phyloP scores from a whole-genome alignment of 2,797 vertebrate genomes.

The Nannoperca australis region DNA sequence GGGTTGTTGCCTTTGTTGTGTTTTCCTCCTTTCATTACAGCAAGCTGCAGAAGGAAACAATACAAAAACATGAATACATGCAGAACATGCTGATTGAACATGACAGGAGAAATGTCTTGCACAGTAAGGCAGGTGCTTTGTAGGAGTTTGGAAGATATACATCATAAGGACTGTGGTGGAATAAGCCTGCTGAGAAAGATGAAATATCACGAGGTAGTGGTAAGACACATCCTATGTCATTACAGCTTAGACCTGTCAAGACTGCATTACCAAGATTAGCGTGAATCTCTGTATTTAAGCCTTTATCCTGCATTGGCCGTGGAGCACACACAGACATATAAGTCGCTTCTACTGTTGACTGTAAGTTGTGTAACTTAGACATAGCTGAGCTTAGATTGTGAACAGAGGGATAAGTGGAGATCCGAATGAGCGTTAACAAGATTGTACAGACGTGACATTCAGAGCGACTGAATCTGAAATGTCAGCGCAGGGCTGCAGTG shows the following conservation, averaged over 20 bases:
- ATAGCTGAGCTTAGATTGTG: conserved; percentile 36
- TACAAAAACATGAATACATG: neutral
- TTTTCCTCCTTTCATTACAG: conserved; percentile 45
- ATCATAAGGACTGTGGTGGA: conserved; percentile 6
- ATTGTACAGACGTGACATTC: conserved; percentile 17
- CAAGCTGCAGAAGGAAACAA: conserved; percentile 33
- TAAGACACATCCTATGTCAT: conserved; percentile 51
- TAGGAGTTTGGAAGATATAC: neutral
- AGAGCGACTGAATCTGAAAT: neutral
- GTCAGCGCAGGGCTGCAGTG: neutral
- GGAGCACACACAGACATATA: conserved; percentile 13
- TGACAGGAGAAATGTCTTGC: neutral
- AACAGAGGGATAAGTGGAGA: conserved; percentile 37
- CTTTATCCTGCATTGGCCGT: conserved; percentile 24
- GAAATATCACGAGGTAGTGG: conserved; percentile 48
- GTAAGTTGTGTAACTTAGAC: conserved; percentile 53
- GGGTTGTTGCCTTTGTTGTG: conserved; percentile 34
- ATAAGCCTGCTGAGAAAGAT: conserved; percentile 25
- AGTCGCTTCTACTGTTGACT: conserved; percentile 9
- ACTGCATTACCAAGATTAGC: conserved; percentile 65
- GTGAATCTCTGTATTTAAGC: conserved; percentile 41
- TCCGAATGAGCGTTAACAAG: conserved; percentile 20
- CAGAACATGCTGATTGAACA: neutral
- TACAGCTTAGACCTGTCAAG: conserved; percentile 68
- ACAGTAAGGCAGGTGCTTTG: conserved; percentile 17